These are phyloP conservation scores for Ardeotis arabs DNA, from an alignment of 2,113 vertebrate species.

Conservation along the genomic window DNA sequence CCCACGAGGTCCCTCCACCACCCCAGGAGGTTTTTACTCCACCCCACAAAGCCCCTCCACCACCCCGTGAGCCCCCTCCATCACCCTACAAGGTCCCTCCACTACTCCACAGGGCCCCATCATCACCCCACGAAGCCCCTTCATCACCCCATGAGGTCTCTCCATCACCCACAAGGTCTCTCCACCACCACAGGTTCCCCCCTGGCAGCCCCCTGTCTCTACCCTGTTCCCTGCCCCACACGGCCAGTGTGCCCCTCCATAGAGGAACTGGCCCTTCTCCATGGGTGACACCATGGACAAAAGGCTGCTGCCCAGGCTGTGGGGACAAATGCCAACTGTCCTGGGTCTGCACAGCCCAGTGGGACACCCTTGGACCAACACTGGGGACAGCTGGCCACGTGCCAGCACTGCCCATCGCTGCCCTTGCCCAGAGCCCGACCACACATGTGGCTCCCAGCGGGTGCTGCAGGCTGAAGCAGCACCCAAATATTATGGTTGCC, in stretches of 20 bases:
- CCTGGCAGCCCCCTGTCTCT: too few species aligned
- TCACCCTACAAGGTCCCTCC: neutral
- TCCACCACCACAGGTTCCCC: neutral
- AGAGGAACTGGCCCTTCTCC: neutral
- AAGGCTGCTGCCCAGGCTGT: neutral
- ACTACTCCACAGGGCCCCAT: neutral
- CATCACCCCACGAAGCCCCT: too few species aligned
- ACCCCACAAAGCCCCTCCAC: too few species aligned
- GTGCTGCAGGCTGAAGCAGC: neutral
- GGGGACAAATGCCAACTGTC: neutral
- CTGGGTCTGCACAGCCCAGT: neutral
- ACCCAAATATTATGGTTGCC: constrained; percentile 55
- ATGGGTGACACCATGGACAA: neutral
- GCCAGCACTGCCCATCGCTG: neutral
- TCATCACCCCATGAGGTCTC: neutral
- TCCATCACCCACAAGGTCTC: neutral
- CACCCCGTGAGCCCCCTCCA: too few species aligned
- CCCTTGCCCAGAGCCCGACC: accelerated
- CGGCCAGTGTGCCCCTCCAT: accelerated
- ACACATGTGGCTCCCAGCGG: neutral
- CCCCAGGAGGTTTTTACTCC: accelerated
- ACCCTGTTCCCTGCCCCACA: neutral
- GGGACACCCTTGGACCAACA: neutral
- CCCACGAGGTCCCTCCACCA: accelerated
- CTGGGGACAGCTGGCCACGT: neutral